Evolutionary conservation across 1,140 invertebrate species (phyloP).

Genomic region (Trichogramma pretiosum): DNA sequence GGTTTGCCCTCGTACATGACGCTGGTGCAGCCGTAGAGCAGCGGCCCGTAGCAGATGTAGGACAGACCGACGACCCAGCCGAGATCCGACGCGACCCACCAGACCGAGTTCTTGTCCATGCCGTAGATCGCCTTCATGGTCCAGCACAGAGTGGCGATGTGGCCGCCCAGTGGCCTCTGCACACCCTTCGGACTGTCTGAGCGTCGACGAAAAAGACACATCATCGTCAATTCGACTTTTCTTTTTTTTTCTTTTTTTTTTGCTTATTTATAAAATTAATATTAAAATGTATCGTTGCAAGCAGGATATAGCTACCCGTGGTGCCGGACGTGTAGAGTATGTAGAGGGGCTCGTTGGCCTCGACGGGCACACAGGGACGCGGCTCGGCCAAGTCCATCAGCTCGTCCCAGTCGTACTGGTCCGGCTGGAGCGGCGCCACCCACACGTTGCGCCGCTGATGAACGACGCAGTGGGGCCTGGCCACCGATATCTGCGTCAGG

Average conservation of each 20-base stretch:
- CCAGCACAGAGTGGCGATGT: slow-evolving; percentile 76
- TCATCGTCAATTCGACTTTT: no score
- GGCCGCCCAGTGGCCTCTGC: slow-evolving; percentile 75
- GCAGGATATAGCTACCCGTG: slow-evolving; percentile 56
- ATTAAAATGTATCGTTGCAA: no score
- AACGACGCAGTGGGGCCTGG: slow-evolving; percentile 70
- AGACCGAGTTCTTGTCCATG: slow-evolving; percentile 69
- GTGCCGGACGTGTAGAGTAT: slow-evolving; percentile 91
- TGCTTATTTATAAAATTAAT: no score
- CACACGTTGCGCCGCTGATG: slow-evolving; percentile 65
- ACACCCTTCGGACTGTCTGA: slow-evolving; percentile 73
- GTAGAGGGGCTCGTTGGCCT: slow-evolving; percentile 83
- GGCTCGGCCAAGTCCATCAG: slow-evolving; percentile 54
- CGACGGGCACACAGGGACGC: slow-evolving; percentile 73
- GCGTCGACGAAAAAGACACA: slow-evolving; percentile 15
- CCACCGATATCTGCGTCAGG: slow-evolving; percentile 58
- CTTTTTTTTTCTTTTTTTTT: no score
- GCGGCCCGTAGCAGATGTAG: slow-evolving; percentile 86
- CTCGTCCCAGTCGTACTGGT: slow-evolving; percentile 72
- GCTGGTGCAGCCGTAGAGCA: slow-evolving; percentile 72
- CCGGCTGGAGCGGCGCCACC: slow-evolving; percentile 49
- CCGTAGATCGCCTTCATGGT: slow-evolving; percentile 77
- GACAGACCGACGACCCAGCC: slow-evolving; percentile 93
- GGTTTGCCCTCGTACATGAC: slow-evolving; percentile 93
- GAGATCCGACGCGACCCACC: slow-evolving; percentile 86